A percentile compares a stretch with the other conserved stretches of the same genome.
Evolutionary conservation across 53 echinoderm and acorn worm species (phyloP).

Genomic region (Arbacia lixula): DNA sequence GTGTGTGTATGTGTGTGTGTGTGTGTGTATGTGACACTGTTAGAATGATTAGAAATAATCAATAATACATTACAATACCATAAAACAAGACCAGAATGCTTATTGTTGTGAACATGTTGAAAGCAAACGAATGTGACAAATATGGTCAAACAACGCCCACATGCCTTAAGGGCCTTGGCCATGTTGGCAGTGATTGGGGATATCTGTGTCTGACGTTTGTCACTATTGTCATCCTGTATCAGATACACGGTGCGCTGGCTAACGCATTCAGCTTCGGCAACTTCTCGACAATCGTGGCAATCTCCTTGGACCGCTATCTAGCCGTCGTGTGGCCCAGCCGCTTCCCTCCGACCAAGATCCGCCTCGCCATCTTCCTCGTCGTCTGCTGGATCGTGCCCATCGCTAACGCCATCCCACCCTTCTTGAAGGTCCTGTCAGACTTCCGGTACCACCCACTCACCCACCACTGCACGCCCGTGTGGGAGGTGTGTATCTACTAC

Average conservation of each 20-base stretch:
- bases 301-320: slow-evolving; percentile 19
- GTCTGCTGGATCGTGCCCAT: neutral
- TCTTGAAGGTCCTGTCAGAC: slow-evolving; percentile 4
- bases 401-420: neutral
- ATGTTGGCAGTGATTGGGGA: too few relatives aligned
- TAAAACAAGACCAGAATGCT: too few relatives aligned
- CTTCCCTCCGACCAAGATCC: neutral
- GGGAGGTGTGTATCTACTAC: slow-evolving; percentile 40
- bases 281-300: slow-evolving; percentile 21
- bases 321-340: neutral
- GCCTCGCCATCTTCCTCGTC: slow-evolving; percentile 1
- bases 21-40: too few relatives aligned
- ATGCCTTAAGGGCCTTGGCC: too few relatives aligned
- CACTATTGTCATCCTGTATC: too few relatives aligned
- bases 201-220: too few relatives aligned
- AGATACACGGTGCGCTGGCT: neutral
- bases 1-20: too few relatives aligned
- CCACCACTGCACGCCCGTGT: slow-evolving; percentile 57
- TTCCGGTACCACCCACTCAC: slow-evolving; percentile 34
- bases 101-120: too few relatives aligned
- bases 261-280: neutral
- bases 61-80: too few relatives aligned
- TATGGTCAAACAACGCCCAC: too few relatives aligned
- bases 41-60: too few relatives aligned
- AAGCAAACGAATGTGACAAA: too few relatives aligned